These are phyloP conservation scores for Manduca sexta DNA, from an alignment of 1,140 invertebrate genomes.

Conservation along the genomic window DNA sequence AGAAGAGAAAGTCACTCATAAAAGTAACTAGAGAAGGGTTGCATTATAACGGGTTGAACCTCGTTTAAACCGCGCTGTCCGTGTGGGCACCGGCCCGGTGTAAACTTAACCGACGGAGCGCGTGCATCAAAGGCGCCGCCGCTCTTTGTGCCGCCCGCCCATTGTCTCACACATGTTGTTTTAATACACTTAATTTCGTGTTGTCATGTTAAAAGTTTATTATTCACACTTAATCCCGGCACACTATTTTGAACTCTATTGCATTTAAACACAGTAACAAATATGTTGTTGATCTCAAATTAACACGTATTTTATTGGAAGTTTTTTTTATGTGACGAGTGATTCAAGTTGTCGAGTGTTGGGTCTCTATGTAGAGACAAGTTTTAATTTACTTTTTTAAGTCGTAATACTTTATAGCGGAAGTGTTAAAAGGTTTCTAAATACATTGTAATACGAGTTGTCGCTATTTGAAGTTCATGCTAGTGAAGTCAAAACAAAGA, in stretches of 20 bases:
- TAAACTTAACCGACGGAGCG: slow-evolving; percentile 42
- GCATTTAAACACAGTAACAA: background rate
- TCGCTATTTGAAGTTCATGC: slow-evolving; percentile 17
- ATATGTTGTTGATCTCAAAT: background rate
- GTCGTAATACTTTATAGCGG: slow-evolving; percentile 27
- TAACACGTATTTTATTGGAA: slow-evolving; percentile 1
- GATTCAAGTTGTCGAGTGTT: background rate
- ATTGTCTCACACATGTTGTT: slow-evolving; percentile 62
- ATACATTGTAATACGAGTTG: slow-evolving; percentile 10
- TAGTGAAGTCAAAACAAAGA: too few species aligned
- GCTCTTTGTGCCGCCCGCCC: slow-evolving; percentile 48
- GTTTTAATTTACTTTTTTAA: background rate
- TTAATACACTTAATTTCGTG: slow-evolving; percentile 62
- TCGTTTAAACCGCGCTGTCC: background rate
- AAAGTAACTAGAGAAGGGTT: background rate
- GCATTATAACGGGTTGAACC: slow-evolving; percentile 10
- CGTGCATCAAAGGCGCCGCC: slow-evolving; percentile 46
- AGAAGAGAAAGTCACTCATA: too few species aligned
- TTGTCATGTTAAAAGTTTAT: slow-evolving; percentile 65
- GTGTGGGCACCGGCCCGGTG: slow-evolving; percentile 38
- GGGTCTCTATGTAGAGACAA: background rate
- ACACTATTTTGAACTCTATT: slow-evolving; percentile 10
- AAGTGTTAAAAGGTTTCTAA: slow-evolving; percentile 37
- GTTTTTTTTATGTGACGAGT: too few species aligned
- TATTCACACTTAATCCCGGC: slow-evolving; percentile 8